Base-by-base conservation (phyloP, 2,113 vertebrate genomes). In the Cyanoramphus novaezelandiae region DNA sequence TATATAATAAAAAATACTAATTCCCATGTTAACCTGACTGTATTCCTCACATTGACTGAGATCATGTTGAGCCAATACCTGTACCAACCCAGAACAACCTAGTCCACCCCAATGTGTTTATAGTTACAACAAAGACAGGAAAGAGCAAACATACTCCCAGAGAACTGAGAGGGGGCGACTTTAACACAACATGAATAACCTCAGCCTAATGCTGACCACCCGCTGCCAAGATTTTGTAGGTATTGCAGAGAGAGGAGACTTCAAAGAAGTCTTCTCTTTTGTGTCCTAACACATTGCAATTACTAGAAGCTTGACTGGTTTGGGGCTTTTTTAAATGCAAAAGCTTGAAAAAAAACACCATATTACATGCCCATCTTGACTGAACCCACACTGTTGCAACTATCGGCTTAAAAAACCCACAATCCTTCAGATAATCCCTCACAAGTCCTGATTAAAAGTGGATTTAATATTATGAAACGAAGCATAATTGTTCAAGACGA, bases 381-480 rank as follows among this genome's bases (percentile, higher is more conserved):
- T 64, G n/a, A 88, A 28, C 86, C 33, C 28, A 92, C 10, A 68
- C 29, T 90, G 35, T 49, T 90, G 76, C 47, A 95, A 92, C 70
- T 76, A 68, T 19, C 68, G 1, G 44, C 74, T 72, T 95, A 62
- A 93, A 90, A 90, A 91, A 24, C 0, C 10, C 82, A 53, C 86
- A 91, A 75, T 47, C 65, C 64, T 68, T 82, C 12, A n/a, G 71
- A 89, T 95, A 94, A 93, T 86, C 46, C 64, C 37, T 37, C 41
- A 17, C 52, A 69, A 94, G 8, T 93, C 86, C 72, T 78, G 72
- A 50, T 93, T 92, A 50, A 85, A 83, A 78, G 50, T 78, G 52
- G 72, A 87, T 94, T 96, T 95, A 82, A 68, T 70, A 83, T 85
- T 92, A 95, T 39, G 39, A 95, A 96, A 94, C 3, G 1, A 87